phyloP scores from a whole-genome alignment of 1,140 invertebrate genomes.

The Zaprionus capensis region DNA sequence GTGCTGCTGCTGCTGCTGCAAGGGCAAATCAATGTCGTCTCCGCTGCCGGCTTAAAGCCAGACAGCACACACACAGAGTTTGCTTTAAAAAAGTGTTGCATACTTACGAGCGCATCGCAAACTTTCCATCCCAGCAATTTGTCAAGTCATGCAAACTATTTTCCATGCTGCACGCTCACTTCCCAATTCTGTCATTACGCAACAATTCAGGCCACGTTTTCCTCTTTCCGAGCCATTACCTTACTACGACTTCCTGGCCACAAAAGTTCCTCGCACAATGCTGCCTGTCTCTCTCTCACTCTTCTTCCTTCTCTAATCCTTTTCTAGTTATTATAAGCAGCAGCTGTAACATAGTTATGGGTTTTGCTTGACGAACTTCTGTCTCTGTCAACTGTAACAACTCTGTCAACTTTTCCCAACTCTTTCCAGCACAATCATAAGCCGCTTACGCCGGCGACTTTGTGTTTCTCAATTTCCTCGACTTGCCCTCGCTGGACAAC shows the following conservation, averaged over 20 bases:
- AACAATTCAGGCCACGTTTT: conserved; percentile 46
- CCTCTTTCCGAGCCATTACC: conserved; percentile 60
- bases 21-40: conserved; percentile 50
- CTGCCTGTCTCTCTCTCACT: conserved; percentile 33
- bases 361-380: conserved; percentile 60
- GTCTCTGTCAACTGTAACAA: conserved; percentile 5
- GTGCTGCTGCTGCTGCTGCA: conserved; percentile 9
- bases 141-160: conserved; percentile 45
- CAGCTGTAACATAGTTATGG: conserved; percentile 73
- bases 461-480: conserved; percentile 63
- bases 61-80: background rate
- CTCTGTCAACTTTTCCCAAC: conserved; percentile 25
- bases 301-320: conserved; percentile 53
- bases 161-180: conserved; percentile 26
- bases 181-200: conserved; percentile 57
- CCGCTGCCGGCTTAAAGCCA: conserved; percentile 2
- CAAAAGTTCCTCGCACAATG: conserved; percentile 54
- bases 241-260: conserved; percentile 72
- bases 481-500: conserved; percentile 49
- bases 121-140: conserved; percentile 17
- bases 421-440: conserved; percentile 38
- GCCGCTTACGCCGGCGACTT: conserved; percentile 59
- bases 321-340: conserved; percentile 64
- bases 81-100: conserved; percentile 6
- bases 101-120: conserved; percentile 12